These are phyloP conservation scores for Tragelaphus eurycerus DNA, from an alignment of 2,797 vertebrate genomes.

Conservation along the genomic window DNA sequence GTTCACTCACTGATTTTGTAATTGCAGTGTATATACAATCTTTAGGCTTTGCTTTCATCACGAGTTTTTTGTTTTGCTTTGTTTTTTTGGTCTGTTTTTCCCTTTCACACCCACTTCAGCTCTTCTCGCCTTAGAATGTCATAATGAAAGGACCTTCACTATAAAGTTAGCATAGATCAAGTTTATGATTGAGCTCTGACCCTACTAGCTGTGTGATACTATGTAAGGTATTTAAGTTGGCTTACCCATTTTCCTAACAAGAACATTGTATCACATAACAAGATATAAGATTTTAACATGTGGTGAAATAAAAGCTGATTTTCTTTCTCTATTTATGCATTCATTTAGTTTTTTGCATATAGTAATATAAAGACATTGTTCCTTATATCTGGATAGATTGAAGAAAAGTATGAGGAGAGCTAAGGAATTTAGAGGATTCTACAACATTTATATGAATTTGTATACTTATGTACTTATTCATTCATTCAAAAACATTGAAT, in stretches of 20 bases:
- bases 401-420: background rate
- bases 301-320: background rate
- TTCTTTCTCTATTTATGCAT: background rate
- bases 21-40: background rate
- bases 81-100: background rate
- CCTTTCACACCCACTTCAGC: background rate
- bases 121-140: background rate
- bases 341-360: background rate
- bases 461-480: background rate
- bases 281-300: background rate
- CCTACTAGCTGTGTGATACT: background rate
- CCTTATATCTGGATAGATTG: background rate
- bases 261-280: background rate
- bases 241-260: background rate
- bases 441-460: background rate
- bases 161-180: background rate
- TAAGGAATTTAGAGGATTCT: background rate
- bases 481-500: background rate
- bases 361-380: background rate
- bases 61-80: background rate
- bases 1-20: background rate
- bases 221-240: background rate
- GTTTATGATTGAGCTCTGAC: background rate
- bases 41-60: background rate
- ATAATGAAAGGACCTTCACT: fast-evolving